phyloP scores from a whole-genome alignment of 1,140 invertebrate genomes.

The Samia ricini region DNA sequence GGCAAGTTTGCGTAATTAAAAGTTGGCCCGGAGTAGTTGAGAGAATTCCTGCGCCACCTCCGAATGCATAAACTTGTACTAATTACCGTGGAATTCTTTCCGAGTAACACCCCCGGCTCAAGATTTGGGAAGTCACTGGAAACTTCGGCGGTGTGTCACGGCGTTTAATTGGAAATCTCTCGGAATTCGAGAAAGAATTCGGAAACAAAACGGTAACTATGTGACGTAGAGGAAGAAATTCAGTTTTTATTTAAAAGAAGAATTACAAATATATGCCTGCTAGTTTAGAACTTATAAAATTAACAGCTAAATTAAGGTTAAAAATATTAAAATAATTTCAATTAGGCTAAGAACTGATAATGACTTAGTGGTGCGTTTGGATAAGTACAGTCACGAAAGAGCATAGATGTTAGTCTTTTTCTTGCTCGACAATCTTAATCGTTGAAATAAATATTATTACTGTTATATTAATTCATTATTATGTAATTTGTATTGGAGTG shows the following conservation, averaged over 20 bases:
- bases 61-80: constrained; percentile 68
- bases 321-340: too few species aligned
- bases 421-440: too few species aligned
- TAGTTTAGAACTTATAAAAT: too few species aligned
- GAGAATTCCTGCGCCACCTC: constrained; percentile 22
- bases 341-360: too few species aligned
- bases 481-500: too few species aligned
- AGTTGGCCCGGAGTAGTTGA: constrained; percentile 45
- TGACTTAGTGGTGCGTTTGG: too few species aligned
- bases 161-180: constrained; percentile 71
- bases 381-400: too few species aligned
- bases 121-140: constrained; percentile 59
- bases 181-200: constrained; percentile 42
- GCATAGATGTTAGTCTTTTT: too few species aligned
- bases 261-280: background rate
- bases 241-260: background rate
- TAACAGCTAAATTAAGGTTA: too few species aligned
- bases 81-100: constrained; percentile 72
- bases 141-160: constrained; percentile 61
- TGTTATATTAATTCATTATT: too few species aligned
- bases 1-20: constrained; percentile 58
- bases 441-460: too few species aligned
- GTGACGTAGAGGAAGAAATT: background rate
- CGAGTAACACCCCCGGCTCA: constrained; percentile 25
- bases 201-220: constrained; percentile 38